A percentile compares a stretch with the other conserved stretches of the same genome.
phyloP scores from a whole-genome alignment of 2,888 invertebrate species.

The Gibbula magus region DNA sequence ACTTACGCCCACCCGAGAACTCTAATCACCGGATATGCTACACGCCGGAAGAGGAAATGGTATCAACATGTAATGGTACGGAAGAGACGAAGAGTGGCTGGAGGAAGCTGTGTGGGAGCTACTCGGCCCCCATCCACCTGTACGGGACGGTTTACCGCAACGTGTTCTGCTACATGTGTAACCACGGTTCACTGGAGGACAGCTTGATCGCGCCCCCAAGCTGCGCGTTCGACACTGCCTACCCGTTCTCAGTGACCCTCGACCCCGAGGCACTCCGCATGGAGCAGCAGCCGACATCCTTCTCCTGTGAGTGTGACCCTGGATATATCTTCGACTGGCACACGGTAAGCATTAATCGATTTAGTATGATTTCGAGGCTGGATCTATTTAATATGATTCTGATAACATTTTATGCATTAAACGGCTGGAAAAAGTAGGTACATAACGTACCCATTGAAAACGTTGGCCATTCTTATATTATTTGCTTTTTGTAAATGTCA shows the following conservation, averaged over 20 bases:
- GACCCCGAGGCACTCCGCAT: not conserved
- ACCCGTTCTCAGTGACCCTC: not conserved
- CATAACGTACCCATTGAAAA: too few species aligned
- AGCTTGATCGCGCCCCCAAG: slow-evolving; percentile 1
- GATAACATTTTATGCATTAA: too few species aligned
- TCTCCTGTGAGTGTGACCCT: not conserved
- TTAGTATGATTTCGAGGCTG: too few species aligned
- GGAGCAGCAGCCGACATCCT: not conserved
- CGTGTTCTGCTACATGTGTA: slow-evolving; percentile 44
- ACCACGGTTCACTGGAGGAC: slow-evolving; percentile 25
- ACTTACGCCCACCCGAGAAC: not conserved
- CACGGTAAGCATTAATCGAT: too few species aligned
- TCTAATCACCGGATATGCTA: not conserved
- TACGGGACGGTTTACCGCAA: slow-evolving; percentile 34
- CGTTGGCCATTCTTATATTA: too few species aligned
- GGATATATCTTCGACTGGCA: not conserved
- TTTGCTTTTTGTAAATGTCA: too few species aligned
- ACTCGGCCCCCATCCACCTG: not conserved
- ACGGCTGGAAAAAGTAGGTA: too few species aligned
- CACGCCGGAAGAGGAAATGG: slow-evolving; percentile 18
- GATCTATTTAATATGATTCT: too few species aligned
- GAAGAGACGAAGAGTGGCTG: not conserved
- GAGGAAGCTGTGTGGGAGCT: not conserved
- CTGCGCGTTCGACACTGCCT: slow-evolving; percentile 16
- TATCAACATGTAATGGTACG: slow-evolving; percentile 35